Evolutionary conservation across 2,113 vertebrate genomes (phyloP), one percentile per base, ranked within the genome.

Genomic region (Oncorhynchus keta): DNA sequence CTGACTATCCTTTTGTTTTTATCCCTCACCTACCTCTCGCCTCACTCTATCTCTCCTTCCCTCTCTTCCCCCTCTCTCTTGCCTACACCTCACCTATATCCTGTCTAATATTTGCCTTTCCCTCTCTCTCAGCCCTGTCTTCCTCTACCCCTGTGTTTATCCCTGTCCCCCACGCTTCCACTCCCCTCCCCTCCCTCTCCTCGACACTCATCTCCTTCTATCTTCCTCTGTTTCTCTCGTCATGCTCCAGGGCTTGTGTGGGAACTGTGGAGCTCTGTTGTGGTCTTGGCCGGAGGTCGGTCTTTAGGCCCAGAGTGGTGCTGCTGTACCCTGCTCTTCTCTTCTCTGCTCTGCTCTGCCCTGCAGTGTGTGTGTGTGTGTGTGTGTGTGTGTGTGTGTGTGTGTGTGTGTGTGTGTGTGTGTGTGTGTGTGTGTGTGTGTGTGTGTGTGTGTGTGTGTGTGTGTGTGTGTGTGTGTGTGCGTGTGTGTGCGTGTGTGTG

Each of bases 201-300:
- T 45, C 39, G 2, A 45, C 39, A 45, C 39, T 45, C 51, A 5
- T 55, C 51, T 55, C 51, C 51, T 16, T 55, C 22, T 51, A 5
- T 20, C 64, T 68, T 39, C 28, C 18, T 45, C 22, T 61, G 68
- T 45, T 49, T 30, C 20, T 20, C 20, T 45, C 22, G 64, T 83
- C 88, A 87, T 85, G 89, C 87, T 90, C 76, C 62, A 80, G 13
- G 30, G 76, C 81, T 82, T 78, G 68, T 84, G 83, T 89, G 89
- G 82, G 83, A 88, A 90, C 88, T 65, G 71, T 8, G 6, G 62
- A 68, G 84, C 81, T 74, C 85, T 85, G 85, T 72, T 83, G 85
- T 79, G 81, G 83, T 84, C 80, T 83, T 87, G 82, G 79, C 73
- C 68, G 73, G 71, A 84, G 61, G 87, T 87, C 84, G 86, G 72